Evolutionary conservation across 2,888 invertebrate species (phyloP), one percentile per base, ranked within the genome.

Genomic region (Ceramica pisi): DNA sequence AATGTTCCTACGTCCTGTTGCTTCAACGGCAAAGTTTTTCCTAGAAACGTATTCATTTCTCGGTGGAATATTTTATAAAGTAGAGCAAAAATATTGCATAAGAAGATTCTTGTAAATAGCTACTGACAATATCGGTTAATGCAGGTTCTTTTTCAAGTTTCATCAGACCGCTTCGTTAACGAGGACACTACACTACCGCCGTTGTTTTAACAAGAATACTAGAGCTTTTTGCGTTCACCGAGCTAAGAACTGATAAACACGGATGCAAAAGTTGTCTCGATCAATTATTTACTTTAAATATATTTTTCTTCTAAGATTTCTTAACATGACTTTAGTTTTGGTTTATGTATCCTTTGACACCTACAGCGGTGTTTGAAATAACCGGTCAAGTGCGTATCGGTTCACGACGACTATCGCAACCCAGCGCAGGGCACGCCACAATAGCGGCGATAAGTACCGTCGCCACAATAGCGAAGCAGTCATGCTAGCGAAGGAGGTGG

Each of bases 121-220:
- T 41, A 23, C 41, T n/a, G 35, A 76, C 61, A 74, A 79, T 76
- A 84, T 76, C 70, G n/a, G 76, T 41, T 72, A 80, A 80, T 69
- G 68, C 51, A 69, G 51, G 31, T 60, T 74, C 57, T 77, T 70
- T 82, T 81, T 77, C 67, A 68, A 71, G 72, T 74, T 71, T 50
- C 60, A 67, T 80, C 67, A 74, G 51, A 67, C 61, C 62, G 62
- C 71, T 81, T 71, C 62, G 66, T 75, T 83, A 81, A 57, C 56
- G 48, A 61, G 46, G 50, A 71, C 75, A 71, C 81, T 67, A 66
- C 35, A 75, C 46, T 53, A 44, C 63, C 57, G 50, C 70, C 50
- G 67, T 83, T 85, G 73, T 84, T 81, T 75, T 46, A 66, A 71
- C 69, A 71, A 71, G 44, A 73, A 70, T 57, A 80, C 57, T 46